Base-by-base conservation (phyloP, 2,113 vertebrate genomes). In the Strigops habroptila region DNA sequence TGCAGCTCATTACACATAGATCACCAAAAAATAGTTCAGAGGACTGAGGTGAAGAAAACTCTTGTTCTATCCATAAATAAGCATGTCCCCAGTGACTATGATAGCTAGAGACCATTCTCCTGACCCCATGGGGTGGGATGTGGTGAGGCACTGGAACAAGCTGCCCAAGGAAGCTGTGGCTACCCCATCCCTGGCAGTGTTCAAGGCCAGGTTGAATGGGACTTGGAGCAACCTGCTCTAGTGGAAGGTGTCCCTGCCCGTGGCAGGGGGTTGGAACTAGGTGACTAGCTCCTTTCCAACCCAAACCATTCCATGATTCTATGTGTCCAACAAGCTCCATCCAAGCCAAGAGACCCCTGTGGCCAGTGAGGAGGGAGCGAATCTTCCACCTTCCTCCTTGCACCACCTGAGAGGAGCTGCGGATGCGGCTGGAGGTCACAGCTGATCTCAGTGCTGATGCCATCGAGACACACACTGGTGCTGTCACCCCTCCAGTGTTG, bases 361-460 rank as follows among this genome's bases (percentile, higher is more conserved):
- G 35, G 7, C 41, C 0, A 0, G 13, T 0, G 0, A 73, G 25
- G 18, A 84, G 3, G 15, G 53, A 91, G 4, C 0, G 0, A 60
- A 1, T 3, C 28, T 48, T 18, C 21, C 11, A 1, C 1, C 5
- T 18, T 82, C 74, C 49, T 39, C 30, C 11, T 25, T 19, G n/a
- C 10, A 28, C 18, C 8, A 24, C 2, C 12, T 0, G 3, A 35
- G 39, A 13, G 3, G 21, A 4, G 4, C n/a, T 88, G 79, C 1
- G 3, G 52, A 48, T n/a, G 27, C 0, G 2, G 10, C 51, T 85
- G 90, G 91, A 95, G 84, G 93, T 94, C 87, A 22, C 0, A 0
- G n/a, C 44, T 73, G 27, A 71, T 37, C 33, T 33, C 1, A 4
- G n/a, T 14, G 43, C 28, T 53, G 73, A 60, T 84, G 48, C 35